phyloP scores from a whole-genome alignment of 2,888 invertebrate genomes.

The Helicoverpa assulta region DNA sequence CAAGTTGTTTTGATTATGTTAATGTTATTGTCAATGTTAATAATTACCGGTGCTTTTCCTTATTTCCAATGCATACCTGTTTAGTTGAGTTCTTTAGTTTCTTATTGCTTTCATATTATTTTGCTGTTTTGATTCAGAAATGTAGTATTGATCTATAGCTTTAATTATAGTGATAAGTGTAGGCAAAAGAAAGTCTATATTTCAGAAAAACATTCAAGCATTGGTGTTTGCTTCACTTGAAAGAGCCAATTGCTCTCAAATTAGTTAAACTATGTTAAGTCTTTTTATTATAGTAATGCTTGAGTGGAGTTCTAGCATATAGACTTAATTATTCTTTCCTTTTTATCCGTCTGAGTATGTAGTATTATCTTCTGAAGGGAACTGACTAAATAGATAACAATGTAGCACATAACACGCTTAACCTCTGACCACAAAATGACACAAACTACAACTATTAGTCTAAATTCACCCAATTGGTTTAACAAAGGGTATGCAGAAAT shows the following conservation, averaged over 20 bases:
- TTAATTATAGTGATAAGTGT: background rate
- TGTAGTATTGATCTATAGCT: background rate
- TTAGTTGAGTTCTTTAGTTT: constrained; percentile 4
- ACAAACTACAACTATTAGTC: background rate
- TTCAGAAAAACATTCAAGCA: too few relatives aligned
- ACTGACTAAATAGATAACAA: background rate
- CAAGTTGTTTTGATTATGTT: background rate
- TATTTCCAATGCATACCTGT: too few relatives aligned
- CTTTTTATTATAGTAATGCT: too few relatives aligned
- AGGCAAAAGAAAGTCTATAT: too few relatives aligned
- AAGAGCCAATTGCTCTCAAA: too few relatives aligned
- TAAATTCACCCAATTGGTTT: background rate
- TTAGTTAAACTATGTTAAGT: too few relatives aligned
- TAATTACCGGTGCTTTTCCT: constrained; percentile 18
- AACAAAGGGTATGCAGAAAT: background rate
- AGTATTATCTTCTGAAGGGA: background rate
- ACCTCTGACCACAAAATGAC: background rate
- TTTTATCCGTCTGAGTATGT: background rate
- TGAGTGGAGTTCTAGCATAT: too few relatives aligned
- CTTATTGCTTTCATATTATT: background rate
- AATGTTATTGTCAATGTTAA: constrained; percentile 1
- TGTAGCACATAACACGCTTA: too few relatives aligned
- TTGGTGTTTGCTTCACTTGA: too few relatives aligned
- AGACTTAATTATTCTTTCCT: background rate
- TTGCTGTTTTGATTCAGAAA: background rate